Percentiles rank a stretch among this genome's conserved stretches.
Evolutionary conservation across 1,140 invertebrate species (phyloP).

Genomic region (Drosophila virilis): DNA sequence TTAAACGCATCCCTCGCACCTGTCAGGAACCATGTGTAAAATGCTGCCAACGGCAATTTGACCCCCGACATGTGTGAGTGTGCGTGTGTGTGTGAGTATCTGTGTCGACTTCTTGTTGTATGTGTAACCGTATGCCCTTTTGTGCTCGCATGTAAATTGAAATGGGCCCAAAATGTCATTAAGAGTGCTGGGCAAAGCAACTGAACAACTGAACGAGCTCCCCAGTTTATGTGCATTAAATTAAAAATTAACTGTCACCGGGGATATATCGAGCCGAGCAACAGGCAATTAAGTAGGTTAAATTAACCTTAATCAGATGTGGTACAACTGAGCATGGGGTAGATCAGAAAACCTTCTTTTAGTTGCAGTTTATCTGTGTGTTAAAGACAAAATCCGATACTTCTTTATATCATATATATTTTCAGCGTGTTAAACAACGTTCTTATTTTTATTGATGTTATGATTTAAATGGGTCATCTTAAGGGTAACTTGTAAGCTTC

Average conservation of each 20-base stretch:
- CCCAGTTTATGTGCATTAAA: constrained; percentile 63
- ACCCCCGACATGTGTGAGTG: constrained; percentile 16
- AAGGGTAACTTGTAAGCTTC: too few relatives aligned
- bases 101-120: not conserved
- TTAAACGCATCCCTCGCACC: constrained; percentile 46
- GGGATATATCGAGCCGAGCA: constrained; percentile 54
- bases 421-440: too few relatives aligned
- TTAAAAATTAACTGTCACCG: constrained; percentile 76
- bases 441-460: too few relatives aligned
- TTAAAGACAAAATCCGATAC: too few relatives aligned
- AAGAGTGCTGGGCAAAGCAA: constrained; percentile 65
- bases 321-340: too few relatives aligned
- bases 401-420: too few relatives aligned
- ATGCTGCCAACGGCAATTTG: constrained; percentile 59
- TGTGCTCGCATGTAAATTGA: constrained; percentile 73
- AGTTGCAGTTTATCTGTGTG: too few relatives aligned
- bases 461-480: too few relatives aligned
- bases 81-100: not conserved
- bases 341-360: too few relatives aligned
- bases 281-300: constrained; percentile 29
- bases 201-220: constrained; percentile 47
- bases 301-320: constrained; percentile 5
- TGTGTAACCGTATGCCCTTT: constrained; percentile 35
- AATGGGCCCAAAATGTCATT: constrained; percentile 76
- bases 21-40: constrained; percentile 66